These are phyloP conservation scores for Tympanoctomys barrerae DNA, from an alignment of 2,797 vertebrate genomes.

Conservation along the genomic window DNA sequence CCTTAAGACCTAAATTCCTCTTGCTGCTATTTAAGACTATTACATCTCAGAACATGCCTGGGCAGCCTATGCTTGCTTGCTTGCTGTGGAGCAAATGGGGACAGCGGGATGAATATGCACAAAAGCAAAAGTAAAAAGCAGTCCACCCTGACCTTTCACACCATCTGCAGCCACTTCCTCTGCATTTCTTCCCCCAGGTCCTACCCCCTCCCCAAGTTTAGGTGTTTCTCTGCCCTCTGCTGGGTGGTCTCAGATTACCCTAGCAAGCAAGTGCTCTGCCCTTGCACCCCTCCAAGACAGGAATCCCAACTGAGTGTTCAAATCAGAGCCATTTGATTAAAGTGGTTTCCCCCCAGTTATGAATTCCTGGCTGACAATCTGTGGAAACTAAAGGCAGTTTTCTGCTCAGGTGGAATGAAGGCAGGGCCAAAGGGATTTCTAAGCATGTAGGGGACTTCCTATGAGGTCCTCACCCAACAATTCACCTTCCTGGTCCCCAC, in stretches of 20 bases:
- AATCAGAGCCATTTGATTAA: background rate
- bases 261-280: background rate
- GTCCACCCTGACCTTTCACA: slow-evolving; percentile 62
- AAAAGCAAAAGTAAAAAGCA: slow-evolving; percentile 21
- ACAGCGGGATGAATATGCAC: background rate
- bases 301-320: slow-evolving; percentile 39
- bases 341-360: background rate
- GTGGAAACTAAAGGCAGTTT: background rate
- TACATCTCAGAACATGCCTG: slow-evolving; percentile 71
- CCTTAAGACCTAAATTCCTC: slow-evolving; percentile 69
- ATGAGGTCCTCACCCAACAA: background rate
- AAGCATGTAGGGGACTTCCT: background rate
- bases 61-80: slow-evolving; percentile 59
- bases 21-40: slow-evolving; percentile 66
- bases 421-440: background rate
- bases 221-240: slow-evolving; percentile 1
- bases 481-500: background rate
- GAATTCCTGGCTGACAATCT: slow-evolving; percentile 45
- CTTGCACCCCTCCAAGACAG: slow-evolving; percentile 12
- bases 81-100: slow-evolving; percentile 64
- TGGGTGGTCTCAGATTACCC: slow-evolving; percentile 9
- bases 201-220: too few species aligned
- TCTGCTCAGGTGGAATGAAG: slow-evolving; percentile 24
- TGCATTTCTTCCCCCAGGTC: background rate
- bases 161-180: background rate